A percentile compares a stretch with the other conserved stretches of the same genome.
phyloP scores from a whole-genome alignment of 2,113 vertebrate species.

The Ammodytes marinus region DNA sequence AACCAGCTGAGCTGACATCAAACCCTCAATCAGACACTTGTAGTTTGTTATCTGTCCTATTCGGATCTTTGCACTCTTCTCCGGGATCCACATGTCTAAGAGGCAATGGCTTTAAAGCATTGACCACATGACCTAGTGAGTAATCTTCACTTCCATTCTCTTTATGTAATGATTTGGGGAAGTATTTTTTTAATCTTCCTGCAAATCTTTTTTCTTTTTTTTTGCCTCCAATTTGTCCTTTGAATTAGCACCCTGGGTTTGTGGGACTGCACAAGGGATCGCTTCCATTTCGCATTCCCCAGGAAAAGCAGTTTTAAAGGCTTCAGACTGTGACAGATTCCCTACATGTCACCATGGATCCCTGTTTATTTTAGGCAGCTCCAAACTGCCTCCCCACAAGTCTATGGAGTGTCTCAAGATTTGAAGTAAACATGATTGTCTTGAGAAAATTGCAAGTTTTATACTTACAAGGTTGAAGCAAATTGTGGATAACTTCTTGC shows the following conservation, averaged over 20 bases:
- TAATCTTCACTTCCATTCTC: conserved; percentile 5
- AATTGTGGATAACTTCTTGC: not conserved
- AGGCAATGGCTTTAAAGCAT: conserved; percentile 30
- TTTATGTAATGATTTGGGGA: not conserved
- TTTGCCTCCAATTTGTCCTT: not conserved
- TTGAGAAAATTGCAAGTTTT: not conserved
- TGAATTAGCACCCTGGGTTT: conserved; percentile 4
- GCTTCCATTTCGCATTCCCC: conserved; percentile 2
- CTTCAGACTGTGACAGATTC: conserved; percentile 1
- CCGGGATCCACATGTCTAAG: conserved; percentile 20
- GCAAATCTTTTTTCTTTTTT: conserved; percentile 19
- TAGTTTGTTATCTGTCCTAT: not conserved
- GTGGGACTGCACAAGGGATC: not conserved
- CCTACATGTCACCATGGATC: not conserved
- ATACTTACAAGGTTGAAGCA: not conserved
- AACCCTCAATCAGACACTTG: conserved; percentile 21
- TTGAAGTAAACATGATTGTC: conserved; percentile 14
- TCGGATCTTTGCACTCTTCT: conserved; percentile 17
- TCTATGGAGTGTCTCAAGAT: not conserved
- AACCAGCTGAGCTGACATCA: conserved; percentile 68
- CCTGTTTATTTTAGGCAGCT: not conserved
- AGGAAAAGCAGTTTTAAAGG: not conserved
- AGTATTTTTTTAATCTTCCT: conserved; percentile 21
- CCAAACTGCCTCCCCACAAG: not conserved
- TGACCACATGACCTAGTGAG: conserved; percentile 53